A percentile compares a stretch with the other conserved stretches of the same genome.
Conservation (phyloP, 2,113 vertebrate genomes). For the Sceloporus undulatus region DNA sequence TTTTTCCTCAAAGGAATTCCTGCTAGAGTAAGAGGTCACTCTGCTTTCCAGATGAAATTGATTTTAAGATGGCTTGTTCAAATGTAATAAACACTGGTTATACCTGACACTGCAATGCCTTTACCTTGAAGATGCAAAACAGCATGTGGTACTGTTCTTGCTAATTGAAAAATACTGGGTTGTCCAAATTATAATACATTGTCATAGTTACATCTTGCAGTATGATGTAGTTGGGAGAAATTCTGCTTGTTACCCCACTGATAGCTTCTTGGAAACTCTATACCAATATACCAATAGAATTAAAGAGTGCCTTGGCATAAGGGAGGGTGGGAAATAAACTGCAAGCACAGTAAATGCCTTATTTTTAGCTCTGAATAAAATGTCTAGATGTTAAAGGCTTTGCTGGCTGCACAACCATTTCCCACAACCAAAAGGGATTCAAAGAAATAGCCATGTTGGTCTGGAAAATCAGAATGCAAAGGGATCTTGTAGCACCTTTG, state of each 20-base stretch:
- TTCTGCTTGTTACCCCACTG: no score
- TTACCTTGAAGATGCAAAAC: not conserved
- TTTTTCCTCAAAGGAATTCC: not conserved
- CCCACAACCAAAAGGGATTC: not conserved
- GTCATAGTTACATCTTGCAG: not conserved
- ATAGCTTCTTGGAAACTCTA: not conserved
- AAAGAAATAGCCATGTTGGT: not conserved
- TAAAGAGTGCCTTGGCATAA: not conserved
- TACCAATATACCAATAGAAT: not conserved
- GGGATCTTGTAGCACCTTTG: no score
- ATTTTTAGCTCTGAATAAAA: not conserved
- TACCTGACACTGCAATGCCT: not conserved
- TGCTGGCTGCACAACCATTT: not conserved
- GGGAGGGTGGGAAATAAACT: not conserved
- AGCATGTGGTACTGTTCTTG: not conserved
- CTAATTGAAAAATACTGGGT: not conserved
- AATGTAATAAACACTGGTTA: constrained; percentile 64
- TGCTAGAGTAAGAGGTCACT: constrained; percentile 20
- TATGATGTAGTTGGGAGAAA: not conserved
- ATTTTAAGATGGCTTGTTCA: constrained; percentile 59
- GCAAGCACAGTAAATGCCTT: not conserved
- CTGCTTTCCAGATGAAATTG: not conserved
- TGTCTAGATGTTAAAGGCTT: no score
- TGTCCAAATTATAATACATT: not conserved
- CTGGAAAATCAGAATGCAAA: not conserved